These are phyloP conservation scores for Drosophila mayaguana DNA, from an alignment of 2,888 invertebrate species.

Conservation along the genomic window DNA sequence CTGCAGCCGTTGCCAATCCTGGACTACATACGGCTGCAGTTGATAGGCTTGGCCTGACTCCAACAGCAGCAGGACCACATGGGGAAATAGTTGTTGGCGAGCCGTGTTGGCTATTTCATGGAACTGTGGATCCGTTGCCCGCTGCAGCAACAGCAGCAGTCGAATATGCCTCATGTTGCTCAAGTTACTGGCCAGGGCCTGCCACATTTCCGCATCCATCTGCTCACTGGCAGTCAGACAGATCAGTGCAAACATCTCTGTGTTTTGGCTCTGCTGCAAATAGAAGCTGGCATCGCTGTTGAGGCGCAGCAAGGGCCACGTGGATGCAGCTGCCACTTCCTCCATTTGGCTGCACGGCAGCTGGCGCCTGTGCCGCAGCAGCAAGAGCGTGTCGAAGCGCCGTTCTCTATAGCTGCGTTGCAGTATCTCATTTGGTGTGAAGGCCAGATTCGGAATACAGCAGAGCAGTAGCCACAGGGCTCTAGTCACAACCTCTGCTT, in stretches of 20 bases:
- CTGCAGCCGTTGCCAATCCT: conserved; percentile 39
- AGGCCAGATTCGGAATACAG: conserved; percentile 1
- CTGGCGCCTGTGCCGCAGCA: conserved; percentile 47
- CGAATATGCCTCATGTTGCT: conserved; percentile 61
- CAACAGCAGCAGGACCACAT: conserved; percentile 36
- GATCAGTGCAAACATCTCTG: conserved; percentile 55
- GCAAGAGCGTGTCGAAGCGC: conserved; percentile 35
- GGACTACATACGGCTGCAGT: conserved; percentile 47
- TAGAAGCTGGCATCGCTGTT: conserved; percentile 29
- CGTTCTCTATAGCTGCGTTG: conserved; percentile 33
- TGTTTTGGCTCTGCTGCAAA: conserved; percentile 36
- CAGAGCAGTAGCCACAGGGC: conserved; percentile 22
- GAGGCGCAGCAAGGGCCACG: conserved; percentile 41
- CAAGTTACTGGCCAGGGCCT: conserved; percentile 49
- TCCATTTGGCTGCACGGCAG: conserved; percentile 25
- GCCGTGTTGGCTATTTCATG: conserved; percentile 15
- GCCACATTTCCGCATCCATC: conserved; percentile 49
- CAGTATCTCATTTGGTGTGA: conserved; percentile 24
- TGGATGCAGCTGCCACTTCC: conserved; percentile 10
- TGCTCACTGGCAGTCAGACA: conserved; percentile 27
- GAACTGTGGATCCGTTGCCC: background rate
- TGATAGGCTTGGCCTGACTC: conserved; percentile 9
- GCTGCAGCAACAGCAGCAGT: conserved; percentile 38
- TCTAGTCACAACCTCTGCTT: conserved; percentile 22
- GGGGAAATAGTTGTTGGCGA: conserved; percentile 24